phyloP scores from a whole-genome alignment of 2,113 vertebrate species.

The Brachirus orientalis region DNA sequence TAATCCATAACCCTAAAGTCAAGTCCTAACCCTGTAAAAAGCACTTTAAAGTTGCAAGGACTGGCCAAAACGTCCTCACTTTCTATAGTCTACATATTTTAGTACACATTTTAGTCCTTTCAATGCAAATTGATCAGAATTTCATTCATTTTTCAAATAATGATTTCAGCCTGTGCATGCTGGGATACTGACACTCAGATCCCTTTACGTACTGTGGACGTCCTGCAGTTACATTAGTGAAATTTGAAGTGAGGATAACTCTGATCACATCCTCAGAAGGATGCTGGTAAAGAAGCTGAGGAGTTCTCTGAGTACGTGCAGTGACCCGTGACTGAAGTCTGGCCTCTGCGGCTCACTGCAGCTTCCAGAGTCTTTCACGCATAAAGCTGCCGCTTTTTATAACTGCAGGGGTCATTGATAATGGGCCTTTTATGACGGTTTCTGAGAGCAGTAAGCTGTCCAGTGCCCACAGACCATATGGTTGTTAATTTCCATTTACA shows the following conservation, averaged over 20 bases:
- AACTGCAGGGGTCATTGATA: conserved; percentile 67
- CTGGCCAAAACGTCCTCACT: too few species aligned
- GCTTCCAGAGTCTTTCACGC: conserved; percentile 47
- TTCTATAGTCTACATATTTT: too few species aligned
- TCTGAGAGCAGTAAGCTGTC: conserved; percentile 32
- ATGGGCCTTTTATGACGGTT: conserved; percentile 50
- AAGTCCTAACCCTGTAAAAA: too few species aligned
- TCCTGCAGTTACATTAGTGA: conserved; percentile 50
- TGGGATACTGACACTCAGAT: background rate
- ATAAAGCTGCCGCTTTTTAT: conserved; percentile 50
- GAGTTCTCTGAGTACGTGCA: conserved; percentile 57
- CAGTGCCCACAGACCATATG: conserved; percentile 16
- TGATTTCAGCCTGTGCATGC: too few species aligned
- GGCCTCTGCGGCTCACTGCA: conserved; percentile 51
- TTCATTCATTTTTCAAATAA: too few species aligned
- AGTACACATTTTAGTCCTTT: too few species aligned
- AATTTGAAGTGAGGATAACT: conserved; percentile 27
- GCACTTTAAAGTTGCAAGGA: too few species aligned
- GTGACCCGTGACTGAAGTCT: conserved; percentile 70
- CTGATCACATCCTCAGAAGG: conserved; percentile 9
- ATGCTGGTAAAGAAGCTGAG: conserved; percentile 39
- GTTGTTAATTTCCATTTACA: conserved; percentile 33
- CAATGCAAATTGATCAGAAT: too few species aligned
- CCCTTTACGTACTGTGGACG: conserved; percentile 38
- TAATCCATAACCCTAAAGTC: too few species aligned